Evolutionary conservation across 2,113 vertebrate genomes (phyloP), one percentile per base, ranked within the genome.

Genomic region (Ursus arctos): DNA sequence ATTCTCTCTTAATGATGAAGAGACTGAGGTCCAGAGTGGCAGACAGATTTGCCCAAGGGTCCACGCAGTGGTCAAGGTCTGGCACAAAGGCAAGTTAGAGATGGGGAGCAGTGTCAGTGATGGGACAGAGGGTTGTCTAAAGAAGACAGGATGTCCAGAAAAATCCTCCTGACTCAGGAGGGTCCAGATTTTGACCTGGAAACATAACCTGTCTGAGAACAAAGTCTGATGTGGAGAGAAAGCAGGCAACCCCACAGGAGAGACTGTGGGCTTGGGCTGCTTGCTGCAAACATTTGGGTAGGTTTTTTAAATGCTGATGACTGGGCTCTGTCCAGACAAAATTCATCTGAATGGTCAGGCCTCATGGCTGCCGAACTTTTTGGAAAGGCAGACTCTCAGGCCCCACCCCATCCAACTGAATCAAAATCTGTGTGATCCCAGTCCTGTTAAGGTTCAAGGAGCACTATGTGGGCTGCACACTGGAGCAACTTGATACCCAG

Each of bases 391-490:
- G 71, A 77, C 18, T 53, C 24, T 77, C 67, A 8, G 47, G 24
- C 26, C 51, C 40, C 14, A 26, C 4, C 18, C 69, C 15, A 51
- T 10, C 40, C 1, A 6, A 0, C 40, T 31, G 33, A 15, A 0
- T 36, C 71, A 36, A 65, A 63, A 76, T 31, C 43, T 3, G 21
- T 11, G 55, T 36, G 76, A 49, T 65, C 21, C 24, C 55, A 6
- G 1, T 9, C 19, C 0, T 10, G 12, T 19, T 2, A 14, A n/a
- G 22, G 6, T 65, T 61, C 71, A 28, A 65, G 19, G 65, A 59
- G 18, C 0, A 0, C 36, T 21, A 1, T 36, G 13, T 4, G 3
- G 47, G 22, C 28, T 69, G 4, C 14, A 15, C n/a, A 2, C 1
- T n/a, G 11, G 61, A 67, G 61, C 18, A 19, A 53, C 28, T 28